Base-by-base conservation (phyloP, 2,797 vertebrate genomes). In the Syngnathus acus region DNA sequence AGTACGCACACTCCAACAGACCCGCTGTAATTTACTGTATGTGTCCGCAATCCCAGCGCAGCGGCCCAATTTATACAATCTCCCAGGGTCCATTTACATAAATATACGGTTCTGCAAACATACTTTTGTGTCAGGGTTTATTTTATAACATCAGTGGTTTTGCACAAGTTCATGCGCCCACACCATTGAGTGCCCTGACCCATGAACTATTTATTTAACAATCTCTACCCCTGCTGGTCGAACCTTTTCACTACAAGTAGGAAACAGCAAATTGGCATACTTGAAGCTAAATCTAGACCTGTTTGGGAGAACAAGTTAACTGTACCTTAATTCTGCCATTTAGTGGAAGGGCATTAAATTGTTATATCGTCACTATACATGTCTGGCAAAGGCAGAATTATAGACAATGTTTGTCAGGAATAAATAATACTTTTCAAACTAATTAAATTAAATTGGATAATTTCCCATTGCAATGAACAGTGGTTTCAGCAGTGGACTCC, bases 221-320 rank as follows among this genome's bases (percentile, higher is more conserved):
- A 79, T 79, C 65, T 82, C 79, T 80, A 88, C 87, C 88, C 79
- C 90, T 93, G 88, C 86, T 91, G 91, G 84, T 65, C 3, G 39
- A 68, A 69, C 9, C 5, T 17, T 14, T 51, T 74, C 55, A 81
- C 70, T 90, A 48, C 87, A 75, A 26, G 79, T 6, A 32, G 17
- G 50, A 19, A 39, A 17, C 17, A 38, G 19, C 19, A 45, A 45
- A 45, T 45, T 45, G 43, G 43, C 7, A 23, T 21, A 1, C 51
- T 53, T 8, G 1, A 3, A 21, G 9, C 23, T 2, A 53, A 9
- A 21, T 23, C 2, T 21, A 8, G 8, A n/a, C 50, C 50, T 53
- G 19, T 21, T 53, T 47, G 50, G n/a, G n/a, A 8, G 19, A 1
- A 23, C 53, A 23, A 4, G 53, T 26, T 26, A 26, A 54, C 26